A percentile compares a stretch with the other conserved stretches of the same genome.
Evolutionary conservation across 2,113 vertebrate genomes (phyloP).

Genomic region (Tiliqua scincoides): DNA sequence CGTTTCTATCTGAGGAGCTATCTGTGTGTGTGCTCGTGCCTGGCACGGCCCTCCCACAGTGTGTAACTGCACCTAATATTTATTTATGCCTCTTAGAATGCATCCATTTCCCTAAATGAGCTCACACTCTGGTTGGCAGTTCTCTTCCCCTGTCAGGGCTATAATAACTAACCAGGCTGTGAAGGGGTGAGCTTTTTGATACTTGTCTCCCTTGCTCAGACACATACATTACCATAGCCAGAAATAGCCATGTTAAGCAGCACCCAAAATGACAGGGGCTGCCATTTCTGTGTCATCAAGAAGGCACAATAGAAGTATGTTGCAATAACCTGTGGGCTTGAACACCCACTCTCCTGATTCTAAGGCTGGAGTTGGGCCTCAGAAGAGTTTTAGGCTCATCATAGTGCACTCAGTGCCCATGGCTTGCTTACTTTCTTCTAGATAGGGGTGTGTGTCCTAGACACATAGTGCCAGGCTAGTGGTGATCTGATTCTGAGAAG

Average conservation of each 20-base stretch:
- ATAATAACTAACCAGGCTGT: constrained; percentile 20
- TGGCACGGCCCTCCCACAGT: constrained; percentile 1
- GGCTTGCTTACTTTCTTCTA: neutral
- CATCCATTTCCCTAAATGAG: constrained; percentile 23
- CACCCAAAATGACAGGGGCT: neutral
- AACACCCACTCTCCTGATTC: neutral
- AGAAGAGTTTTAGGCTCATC: neutral
- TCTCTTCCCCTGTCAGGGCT: neutral
- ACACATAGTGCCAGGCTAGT: neutral
- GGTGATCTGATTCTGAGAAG: neutral
- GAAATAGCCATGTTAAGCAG: constrained; percentile 10
- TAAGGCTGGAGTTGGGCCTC: neutral
- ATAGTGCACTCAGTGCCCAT: too few relatives aligned
- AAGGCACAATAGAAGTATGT: neutral
- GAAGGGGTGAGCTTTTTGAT: constrained; percentile 1
- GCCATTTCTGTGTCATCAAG: neutral
- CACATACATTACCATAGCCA: constrained; percentile 8
- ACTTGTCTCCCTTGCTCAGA: constrained; percentile 7
- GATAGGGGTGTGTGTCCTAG: neutral
- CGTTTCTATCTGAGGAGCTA: neutral
- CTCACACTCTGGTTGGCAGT: constrained; percentile 21
- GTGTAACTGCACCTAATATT: neutral
- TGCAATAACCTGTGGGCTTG: neutral
- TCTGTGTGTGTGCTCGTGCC: neutral
- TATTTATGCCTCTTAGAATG: constrained; percentile 10